Evolutionary conservation across 2,797 vertebrate genomes (phyloP).

Genomic region (Pangasius macronema): DNA sequence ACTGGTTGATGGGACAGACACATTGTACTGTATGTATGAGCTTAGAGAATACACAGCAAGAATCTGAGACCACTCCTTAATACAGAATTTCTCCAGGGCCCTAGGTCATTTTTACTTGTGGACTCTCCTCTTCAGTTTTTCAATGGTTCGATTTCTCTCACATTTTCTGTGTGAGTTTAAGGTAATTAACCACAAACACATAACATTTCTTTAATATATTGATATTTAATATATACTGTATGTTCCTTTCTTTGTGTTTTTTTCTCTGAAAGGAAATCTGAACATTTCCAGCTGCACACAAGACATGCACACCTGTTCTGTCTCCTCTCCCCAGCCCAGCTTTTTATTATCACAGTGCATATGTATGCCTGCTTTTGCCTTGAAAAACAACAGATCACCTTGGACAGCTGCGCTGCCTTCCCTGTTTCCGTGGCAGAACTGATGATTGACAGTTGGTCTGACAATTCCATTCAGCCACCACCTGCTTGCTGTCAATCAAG

Average conservation of each 20-base stretch:
- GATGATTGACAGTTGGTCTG: conserved; percentile 77
- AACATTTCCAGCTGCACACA: conserved; percentile 15
- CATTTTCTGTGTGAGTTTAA: not conserved
- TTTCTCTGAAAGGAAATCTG: not conserved
- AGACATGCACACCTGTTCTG: conserved; percentile 21
- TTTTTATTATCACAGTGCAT: conserved; percentile 51
- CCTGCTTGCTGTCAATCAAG: conserved; percentile 87
- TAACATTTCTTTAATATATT: not conserved
- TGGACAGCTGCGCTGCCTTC: conserved; percentile 75
- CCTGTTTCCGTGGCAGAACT: conserved; percentile 74
- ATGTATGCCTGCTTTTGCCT: conserved; percentile 65
- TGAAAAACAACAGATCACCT: conserved; percentile 78
- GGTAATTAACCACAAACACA: not conserved
- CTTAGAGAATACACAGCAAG: not conserved
- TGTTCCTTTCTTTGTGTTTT: not conserved
- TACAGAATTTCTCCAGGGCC: not conserved
- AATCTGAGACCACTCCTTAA: not conserved
- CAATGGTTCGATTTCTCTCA: not conserved
- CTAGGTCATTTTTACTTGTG: not conserved
- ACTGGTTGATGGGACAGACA: not conserved
- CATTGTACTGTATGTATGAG: not conserved
- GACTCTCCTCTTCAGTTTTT: not conserved
- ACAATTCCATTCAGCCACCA: conserved; percentile 86
- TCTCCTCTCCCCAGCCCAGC: not conserved
- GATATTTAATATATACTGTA: not conserved